Evolutionary conservation across 2,888 invertebrate species (phyloP).

Genomic region (Belgica antarctica): DNA sequence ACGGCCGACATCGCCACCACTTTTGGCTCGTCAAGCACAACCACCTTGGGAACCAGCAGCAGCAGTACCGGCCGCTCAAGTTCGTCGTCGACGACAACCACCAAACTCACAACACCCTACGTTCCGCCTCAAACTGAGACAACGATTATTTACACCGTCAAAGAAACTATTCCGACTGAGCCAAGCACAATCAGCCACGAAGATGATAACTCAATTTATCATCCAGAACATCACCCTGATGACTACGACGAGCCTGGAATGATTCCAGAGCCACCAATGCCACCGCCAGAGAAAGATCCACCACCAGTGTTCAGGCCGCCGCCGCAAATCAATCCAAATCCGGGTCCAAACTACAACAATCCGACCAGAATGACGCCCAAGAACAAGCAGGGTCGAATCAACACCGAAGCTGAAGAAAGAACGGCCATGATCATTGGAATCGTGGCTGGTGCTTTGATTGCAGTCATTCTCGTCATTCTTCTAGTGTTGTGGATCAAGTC

Average conservation of each 20-base stretch:
- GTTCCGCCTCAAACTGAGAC: slow-evolving; percentile 37
- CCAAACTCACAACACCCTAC: neutral
- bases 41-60: slow-evolving; percentile 39
- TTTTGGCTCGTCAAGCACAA: slow-evolving; percentile 45
- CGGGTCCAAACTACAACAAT: slow-evolving; percentile 46
- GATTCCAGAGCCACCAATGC: slow-evolving; percentile 1
- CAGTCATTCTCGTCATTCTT: slow-evolving; percentile 84
- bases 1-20: slow-evolving; percentile 46
- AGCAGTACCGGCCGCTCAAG: slow-evolving; percentile 1
- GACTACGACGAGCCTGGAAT: neutral
- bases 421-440: slow-evolving; percentile 81
- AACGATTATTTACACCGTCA: slow-evolving; percentile 33
- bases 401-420: slow-evolving; percentile 69
- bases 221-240: neutral
- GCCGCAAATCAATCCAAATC: slow-evolving; percentile 48
- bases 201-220: neutral
- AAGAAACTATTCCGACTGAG: slow-evolving; percentile 39
- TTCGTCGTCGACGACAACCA: neutral
- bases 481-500: slow-evolving; percentile 85
- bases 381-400: slow-evolving; percentile 57
- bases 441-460: slow-evolving; percentile 86
- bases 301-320: slow-evolving; percentile 47
- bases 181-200: slow-evolving; percentile 23
- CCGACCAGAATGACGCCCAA: slow-evolving; percentile 50
- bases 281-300: slow-evolving; percentile 47